Evolutionary conservation across 2,113 vertebrate species (phyloP).

Genomic region (Corydoras sp.): DNA sequence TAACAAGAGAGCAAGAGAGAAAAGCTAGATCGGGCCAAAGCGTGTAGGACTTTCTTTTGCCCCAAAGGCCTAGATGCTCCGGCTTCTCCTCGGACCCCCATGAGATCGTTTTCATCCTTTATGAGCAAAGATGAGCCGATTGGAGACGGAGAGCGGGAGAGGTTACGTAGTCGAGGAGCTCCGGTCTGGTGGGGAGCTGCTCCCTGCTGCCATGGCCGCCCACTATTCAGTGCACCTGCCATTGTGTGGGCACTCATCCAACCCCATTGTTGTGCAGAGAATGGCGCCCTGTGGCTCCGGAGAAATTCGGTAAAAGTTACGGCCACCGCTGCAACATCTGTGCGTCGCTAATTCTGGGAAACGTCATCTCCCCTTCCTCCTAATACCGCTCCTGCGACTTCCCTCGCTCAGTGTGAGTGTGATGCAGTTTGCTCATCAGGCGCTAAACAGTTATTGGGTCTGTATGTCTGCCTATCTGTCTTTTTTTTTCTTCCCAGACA

Average conservation of each 20-base stretch:
- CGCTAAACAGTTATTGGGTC: constrained; percentile 1
- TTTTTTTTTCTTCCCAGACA: constrained; percentile 42
- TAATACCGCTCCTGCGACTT: not conserved
- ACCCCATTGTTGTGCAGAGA: constrained; percentile 61
- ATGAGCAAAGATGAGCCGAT: constrained; percentile 66
- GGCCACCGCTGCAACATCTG: constrained; percentile 42
- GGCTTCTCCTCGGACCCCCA: constrained; percentile 52
- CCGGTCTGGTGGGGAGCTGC: constrained; percentile 59
- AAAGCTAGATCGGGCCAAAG: constrained; percentile 33
- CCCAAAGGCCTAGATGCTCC: constrained; percentile 56
- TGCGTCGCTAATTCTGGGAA: not conserved
- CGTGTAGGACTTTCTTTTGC: constrained; percentile 47
- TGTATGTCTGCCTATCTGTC: constrained; percentile 14
- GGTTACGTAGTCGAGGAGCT: constrained; percentile 62
- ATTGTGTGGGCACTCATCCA: constrained; percentile 69
- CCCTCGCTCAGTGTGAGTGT: not conserved
- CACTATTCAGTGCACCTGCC: constrained; percentile 71
- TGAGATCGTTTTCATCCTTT: constrained; percentile 72
- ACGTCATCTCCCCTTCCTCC: not conserved
- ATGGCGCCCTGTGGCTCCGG: constrained; percentile 62
- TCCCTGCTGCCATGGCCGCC: constrained; percentile 50
- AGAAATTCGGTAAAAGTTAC: constrained; percentile 52
- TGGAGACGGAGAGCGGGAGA: constrained; percentile 66
- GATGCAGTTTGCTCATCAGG: not conserved
- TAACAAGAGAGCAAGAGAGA: constrained; percentile 30